Evolutionary conservation across 1,140 invertebrate genomes (phyloP).

Genomic region (Centruroides sculpturatus): DNA sequence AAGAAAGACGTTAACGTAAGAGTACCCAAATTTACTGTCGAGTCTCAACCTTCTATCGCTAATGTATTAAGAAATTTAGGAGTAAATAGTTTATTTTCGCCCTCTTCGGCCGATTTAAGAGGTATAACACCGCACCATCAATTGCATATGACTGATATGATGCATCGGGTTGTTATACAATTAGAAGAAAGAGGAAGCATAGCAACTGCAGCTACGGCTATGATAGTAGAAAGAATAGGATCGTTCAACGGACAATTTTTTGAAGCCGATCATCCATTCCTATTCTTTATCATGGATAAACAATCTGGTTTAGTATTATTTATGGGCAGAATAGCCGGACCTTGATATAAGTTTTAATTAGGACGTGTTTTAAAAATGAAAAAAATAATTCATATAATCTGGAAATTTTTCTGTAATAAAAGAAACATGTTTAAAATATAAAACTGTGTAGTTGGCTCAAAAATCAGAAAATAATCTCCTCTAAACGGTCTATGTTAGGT

Average conservation of each 20-base stretch:
- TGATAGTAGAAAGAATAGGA: constrained; percentile 17
- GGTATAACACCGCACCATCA: constrained; percentile 11
- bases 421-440: too few species aligned
- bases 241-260: constrained; percentile 34
- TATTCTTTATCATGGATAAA: constrained; percentile 51
- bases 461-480: too few species aligned
- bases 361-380: too few species aligned
- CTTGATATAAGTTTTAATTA: neutral
- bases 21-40: constrained; percentile 52
- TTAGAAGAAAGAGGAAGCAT: constrained; percentile 20
- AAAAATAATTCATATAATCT: too few species aligned
- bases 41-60: constrained; percentile 2
- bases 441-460: too few species aligned
- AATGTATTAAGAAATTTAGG: constrained; percentile 18
- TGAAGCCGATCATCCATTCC: constrained; percentile 51
- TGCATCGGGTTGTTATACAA: constrained; percentile 17
- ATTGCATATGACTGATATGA: constrained; percentile 12
- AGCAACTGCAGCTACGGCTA: constrained; percentile 14
- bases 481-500: too few species aligned
- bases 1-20: constrained; percentile 48
- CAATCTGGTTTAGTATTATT: constrained; percentile 44
- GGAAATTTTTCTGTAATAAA: too few species aligned
- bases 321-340: constrained; percentile 33
- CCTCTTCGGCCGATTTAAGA: constrained; percentile 18
- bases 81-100: constrained; percentile 19